Conservation (phyloP, 2,113 vertebrate species). For the Vulpes ferrilata region DNA sequence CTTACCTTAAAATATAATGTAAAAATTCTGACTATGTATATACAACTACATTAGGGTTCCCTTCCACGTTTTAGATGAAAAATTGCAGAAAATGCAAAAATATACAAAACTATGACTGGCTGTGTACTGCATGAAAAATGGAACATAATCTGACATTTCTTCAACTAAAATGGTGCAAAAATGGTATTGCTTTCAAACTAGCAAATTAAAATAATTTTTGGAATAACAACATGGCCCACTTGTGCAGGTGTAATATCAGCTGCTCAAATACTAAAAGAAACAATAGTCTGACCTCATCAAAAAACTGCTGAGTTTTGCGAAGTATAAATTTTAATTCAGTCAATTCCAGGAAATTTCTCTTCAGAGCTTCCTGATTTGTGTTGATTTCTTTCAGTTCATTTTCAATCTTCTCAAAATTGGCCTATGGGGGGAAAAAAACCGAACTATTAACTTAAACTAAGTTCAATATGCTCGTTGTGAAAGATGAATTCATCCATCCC, state of each 20-base stretch:
- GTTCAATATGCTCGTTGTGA: neutral
- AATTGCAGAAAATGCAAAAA: constrained; percentile 68
- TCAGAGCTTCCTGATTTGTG: constrained; percentile 98
- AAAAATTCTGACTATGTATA: constrained; percentile 45
- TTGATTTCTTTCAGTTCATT: constrained; percentile 99
- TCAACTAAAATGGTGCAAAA: constrained; percentile 77
- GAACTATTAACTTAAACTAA: constrained; percentile 22
- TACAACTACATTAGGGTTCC: constrained; percentile 32
- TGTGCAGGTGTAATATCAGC: constrained; percentile 64
- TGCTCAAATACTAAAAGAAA: constrained; percentile 71
- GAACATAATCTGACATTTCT: constrained; percentile 79
- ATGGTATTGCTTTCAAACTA: constrained; percentile 77
- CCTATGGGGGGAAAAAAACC: constrained; percentile 86
- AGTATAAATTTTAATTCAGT: constrained; percentile 99
- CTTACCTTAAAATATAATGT: constrained; percentile 73
- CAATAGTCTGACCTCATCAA: constrained; percentile 96
- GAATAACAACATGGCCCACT: constrained; percentile 81
- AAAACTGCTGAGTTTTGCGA: constrained; percentile 99
- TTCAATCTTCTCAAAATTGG: constrained; percentile 99
- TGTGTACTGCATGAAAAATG: constrained; percentile 82
- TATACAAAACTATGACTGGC: constrained; percentile 71
- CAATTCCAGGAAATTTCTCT: constrained; percentile 98
- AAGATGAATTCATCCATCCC: neutral
- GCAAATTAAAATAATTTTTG: constrained; percentile 83
- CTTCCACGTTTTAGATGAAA: constrained; percentile 69